Evolutionary conservation across 2,888 invertebrate genomes (phyloP).

Genomic region (Platycheirus rosarum): DNA sequence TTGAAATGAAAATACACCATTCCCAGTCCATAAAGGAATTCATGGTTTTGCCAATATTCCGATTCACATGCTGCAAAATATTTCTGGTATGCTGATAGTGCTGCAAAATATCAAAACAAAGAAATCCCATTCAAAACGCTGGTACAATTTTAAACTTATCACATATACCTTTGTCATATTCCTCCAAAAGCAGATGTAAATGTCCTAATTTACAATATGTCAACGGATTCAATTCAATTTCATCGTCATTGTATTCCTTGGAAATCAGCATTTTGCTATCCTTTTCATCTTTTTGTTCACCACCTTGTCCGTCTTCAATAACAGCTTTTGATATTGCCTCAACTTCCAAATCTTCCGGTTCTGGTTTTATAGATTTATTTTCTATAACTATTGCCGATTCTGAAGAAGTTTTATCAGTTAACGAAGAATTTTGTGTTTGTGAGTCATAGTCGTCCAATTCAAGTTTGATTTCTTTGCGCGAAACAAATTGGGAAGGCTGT

Average conservation of each 20-base stretch:
- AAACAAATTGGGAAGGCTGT: constrained; percentile 41
- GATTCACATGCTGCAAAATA: constrained; percentile 90
- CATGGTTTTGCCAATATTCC: constrained; percentile 92
- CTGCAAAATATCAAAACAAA: constrained; percentile 84
- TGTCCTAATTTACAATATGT: constrained; percentile 98
- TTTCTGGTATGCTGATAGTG: constrained; percentile 98
- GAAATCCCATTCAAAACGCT: neutral
- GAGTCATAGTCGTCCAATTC: constrained; percentile 69
- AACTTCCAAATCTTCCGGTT: constrained; percentile 76
- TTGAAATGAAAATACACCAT: constrained; percentile 98
- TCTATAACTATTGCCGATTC: constrained; percentile 37
- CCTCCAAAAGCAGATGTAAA: constrained; percentile 95
- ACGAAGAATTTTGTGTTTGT: constrained; percentile 38
- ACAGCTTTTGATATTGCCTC: constrained; percentile 66
- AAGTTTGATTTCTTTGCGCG: constrained; percentile 68
- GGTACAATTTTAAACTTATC: neutral
- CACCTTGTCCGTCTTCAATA: constrained; percentile 75
- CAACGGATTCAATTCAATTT: constrained; percentile 92
- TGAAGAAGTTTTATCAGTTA: constrained; percentile 41
- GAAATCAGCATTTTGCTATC: constrained; percentile 78
- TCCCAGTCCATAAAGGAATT: constrained; percentile 96
- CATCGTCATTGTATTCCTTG: constrained; percentile 81
- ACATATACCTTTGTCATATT: constrained; percentile 95
- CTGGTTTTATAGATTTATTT: constrained; percentile 69
- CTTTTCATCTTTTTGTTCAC: constrained; percentile 79